phyloP scores from a whole-genome alignment of 1,140 invertebrate genomes.

The Ptiloglossa arizonensis region DNA sequence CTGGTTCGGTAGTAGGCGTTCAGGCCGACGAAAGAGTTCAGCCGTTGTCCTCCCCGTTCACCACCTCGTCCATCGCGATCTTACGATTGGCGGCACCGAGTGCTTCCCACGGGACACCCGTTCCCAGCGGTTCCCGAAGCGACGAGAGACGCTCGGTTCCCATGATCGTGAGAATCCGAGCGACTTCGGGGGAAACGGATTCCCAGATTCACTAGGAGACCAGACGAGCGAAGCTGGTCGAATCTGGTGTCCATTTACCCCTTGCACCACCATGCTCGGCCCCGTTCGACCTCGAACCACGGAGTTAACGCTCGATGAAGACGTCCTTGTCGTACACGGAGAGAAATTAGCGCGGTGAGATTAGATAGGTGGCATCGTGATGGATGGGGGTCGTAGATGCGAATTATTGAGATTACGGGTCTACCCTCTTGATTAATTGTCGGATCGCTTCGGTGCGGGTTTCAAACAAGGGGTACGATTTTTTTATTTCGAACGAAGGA shows the following conservation, averaged over 20 bases:
- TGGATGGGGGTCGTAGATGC: no score
- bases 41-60: not conserved
- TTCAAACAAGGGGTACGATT: no score
- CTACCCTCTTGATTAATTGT: no score
- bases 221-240: conserved; percentile 65
- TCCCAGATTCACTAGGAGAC: conserved; percentile 78
- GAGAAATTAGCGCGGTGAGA: no score
- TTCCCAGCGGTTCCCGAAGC: conserved; percentile 34
- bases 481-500: no score
- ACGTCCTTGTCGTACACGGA: not conserved
- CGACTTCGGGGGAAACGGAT: conserved; percentile 78
- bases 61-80: not conserved
- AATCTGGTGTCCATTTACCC: conserved; percentile 24
- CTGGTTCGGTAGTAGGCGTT: conserved; percentile 67
- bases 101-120: conserved; percentile 70
- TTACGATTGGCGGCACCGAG: conserved; percentile 12
- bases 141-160: conserved; percentile 13
- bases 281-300: not conserved
- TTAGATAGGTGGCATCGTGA: no score
- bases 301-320: not conserved
- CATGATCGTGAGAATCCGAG: conserved; percentile 76
- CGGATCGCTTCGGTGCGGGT: no score
- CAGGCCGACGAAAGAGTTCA: conserved; percentile 58
- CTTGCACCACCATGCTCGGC: conserved; percentile 13
- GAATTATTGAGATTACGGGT: no score